Evolutionary conservation across 2,797 vertebrate genomes (phyloP), one percentile per base, ranked within the genome.

Genomic region (Pteronotus mesoamericanus): DNA sequence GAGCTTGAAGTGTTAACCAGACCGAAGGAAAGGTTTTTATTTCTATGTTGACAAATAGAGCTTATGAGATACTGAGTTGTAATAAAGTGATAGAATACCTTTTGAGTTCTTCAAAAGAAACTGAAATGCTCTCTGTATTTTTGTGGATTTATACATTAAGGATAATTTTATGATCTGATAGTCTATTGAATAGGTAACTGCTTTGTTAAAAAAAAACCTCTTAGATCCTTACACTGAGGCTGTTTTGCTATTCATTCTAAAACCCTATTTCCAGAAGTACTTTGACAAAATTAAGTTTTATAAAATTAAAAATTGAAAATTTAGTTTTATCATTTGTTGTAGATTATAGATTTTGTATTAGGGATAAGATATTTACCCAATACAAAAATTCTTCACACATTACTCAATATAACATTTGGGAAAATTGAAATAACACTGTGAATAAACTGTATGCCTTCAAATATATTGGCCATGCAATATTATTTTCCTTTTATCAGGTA

Each of bases 401-500:
- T 94, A 51, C 11, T 57, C 12, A 55, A 0, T 68, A 15, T 66
- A 64, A 75, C 12, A 55, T 71, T 94, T 92, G 39, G 39, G 57
- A 94, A 89, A 57, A 32, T 51, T 34, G 2, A 79, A 51, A 7
- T 79, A 39, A n/a, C 74, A 26, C 1, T 74, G 48, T 75, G 14
- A 90, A 77, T 94, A 77, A 86, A 78, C 89, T 22, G 34, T 34
- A 48, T 89, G 53, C 42, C 22, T 82, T 95, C 48, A 86, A 29
- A 69, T 82, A 66, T 79, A 64, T 90, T 90, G 64, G 24, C 16
- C 19, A 32, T 77, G 29, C 18, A 89, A 1, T 85, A 37, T 39
- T 57, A 46, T 48, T 92, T 94, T 29, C 29, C 66, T 91, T 95
- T 91, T 72, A 69, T 83, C 34, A 92, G 48, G 11, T 95, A 16